These are phyloP conservation scores for Phania funesta DNA, from an alignment of 2,888 invertebrate species.

Conservation along the genomic window DNA sequence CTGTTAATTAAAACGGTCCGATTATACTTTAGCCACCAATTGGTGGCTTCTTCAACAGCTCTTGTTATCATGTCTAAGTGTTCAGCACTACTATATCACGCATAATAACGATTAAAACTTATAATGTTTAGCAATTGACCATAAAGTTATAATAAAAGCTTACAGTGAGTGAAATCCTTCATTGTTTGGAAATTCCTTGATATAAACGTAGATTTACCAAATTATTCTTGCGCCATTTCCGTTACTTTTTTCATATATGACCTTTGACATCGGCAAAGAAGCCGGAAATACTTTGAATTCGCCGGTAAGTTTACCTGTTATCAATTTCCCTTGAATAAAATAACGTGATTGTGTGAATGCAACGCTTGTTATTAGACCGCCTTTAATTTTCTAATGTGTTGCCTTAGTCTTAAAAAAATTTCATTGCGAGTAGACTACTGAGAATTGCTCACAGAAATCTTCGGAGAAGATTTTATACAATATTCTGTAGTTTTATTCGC, in stretches of 20 bases:
- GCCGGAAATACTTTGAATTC: no score
- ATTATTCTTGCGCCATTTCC: conserved; percentile 84
- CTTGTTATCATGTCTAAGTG: conserved; percentile 87
- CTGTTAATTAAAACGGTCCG: conserved; percentile 90
- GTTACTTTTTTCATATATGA: no score
- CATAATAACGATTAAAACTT: conserved; percentile 97
- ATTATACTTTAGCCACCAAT: conserved; percentile 89
- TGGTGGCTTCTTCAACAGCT: conserved; percentile 87
- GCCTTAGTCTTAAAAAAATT: conserved; percentile 53
- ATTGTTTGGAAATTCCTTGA: no score
- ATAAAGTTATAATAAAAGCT: conserved; percentile 80
- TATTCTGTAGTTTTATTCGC: neutral
- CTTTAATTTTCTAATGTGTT: no score
- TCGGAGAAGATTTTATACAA: neutral
- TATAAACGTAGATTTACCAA: conserved; percentile 81
- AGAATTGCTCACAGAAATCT: no score
- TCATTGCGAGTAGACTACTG: conserved; percentile 18
- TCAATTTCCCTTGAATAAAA: no score
- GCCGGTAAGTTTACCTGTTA: no score
- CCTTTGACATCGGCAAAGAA: no score
- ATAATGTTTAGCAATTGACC: conserved; percentile 91
- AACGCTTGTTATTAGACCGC: no score
- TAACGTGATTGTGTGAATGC: no score
- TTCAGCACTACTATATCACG: conserved; percentile 95
- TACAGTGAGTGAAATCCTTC: neutral